Evolutionary conservation across 2,888 invertebrate genomes (phyloP).

Genomic region (Lycaena phlaeas): DNA sequence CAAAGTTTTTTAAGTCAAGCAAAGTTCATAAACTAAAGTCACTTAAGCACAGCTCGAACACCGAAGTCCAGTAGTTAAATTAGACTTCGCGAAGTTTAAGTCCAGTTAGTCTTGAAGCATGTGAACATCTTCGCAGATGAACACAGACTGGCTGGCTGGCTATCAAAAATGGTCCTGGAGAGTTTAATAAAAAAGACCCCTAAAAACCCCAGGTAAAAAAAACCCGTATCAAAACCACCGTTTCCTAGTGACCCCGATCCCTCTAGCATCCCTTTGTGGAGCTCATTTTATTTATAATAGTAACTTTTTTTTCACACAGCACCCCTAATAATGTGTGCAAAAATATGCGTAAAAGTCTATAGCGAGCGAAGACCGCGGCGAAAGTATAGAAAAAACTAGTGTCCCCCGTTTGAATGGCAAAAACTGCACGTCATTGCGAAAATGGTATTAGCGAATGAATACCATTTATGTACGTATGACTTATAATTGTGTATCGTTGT

Average conservation of each 20-base stretch:
- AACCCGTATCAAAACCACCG: constrained; percentile 69
- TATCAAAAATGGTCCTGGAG: constrained; percentile 49
- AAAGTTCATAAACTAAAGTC: constrained; percentile 25
- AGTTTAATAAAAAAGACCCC: constrained; percentile 60
- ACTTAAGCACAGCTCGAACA: constrained; percentile 21
- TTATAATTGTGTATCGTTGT: constrained; percentile 67
- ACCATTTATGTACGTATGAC: constrained; percentile 66
- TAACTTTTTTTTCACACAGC: constrained; percentile 70
- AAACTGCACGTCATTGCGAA: constrained; percentile 69
- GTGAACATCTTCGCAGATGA: constrained; percentile 72
- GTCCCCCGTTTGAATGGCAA: constrained; percentile 71
- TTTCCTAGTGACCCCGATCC: constrained; percentile 74
- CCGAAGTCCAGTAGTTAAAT: constrained; percentile 46
- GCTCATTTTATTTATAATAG: constrained; percentile 69
- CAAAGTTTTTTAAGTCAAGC: constrained; percentile 13
- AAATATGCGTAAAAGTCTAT: constrained; percentile 66
- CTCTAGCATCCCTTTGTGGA: constrained; percentile 68
- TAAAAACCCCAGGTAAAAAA: constrained; percentile 62
- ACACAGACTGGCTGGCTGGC: constrained; percentile 70
- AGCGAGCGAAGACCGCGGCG: constrained; percentile 27
- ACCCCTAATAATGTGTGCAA: constrained; percentile 69
- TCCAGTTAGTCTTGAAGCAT: constrained; percentile 41
- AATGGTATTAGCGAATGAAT: constrained; percentile 69
- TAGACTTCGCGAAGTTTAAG: constrained; percentile 28
- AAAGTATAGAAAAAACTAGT: constrained; percentile 57